phyloP scores from a whole-genome alignment of 1,140 invertebrate genomes.

The Aphaenogaster floridana region DNA sequence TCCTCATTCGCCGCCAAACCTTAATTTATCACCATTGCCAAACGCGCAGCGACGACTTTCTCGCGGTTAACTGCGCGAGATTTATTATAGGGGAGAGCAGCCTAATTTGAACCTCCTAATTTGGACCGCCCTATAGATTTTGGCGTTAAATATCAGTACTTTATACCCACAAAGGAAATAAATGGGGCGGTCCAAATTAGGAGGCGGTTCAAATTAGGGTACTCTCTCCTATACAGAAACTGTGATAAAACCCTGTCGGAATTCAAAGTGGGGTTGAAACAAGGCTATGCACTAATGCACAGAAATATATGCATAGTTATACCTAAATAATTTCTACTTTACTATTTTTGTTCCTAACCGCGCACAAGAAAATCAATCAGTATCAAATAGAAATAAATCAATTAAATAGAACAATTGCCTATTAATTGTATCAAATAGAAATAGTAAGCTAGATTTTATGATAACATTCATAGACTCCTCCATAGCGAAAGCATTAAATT shows the following conservation, averaged over 20 bases:
- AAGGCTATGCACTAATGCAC: neutral
- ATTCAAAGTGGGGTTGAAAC: neutral
- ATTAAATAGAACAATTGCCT: too few species aligned
- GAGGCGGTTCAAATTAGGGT: too few species aligned
- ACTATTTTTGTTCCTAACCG: neutral
- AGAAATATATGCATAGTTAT: neutral
- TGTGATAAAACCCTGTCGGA: neutral
- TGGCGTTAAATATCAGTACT: too few species aligned
- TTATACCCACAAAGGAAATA: too few species aligned
- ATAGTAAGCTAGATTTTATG: neutral
- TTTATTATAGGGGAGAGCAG: neutral
- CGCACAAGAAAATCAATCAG: neutral
- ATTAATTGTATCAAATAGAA: neutral
- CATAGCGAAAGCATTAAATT: neutral
- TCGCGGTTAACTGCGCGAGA: conserved; percentile 60
- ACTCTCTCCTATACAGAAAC: too few species aligned
- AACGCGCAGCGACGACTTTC: conserved; percentile 60
- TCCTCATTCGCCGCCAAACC: conserved; percentile 25
- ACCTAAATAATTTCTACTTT: neutral
- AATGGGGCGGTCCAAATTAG: too few species aligned
- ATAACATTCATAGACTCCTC: neutral
- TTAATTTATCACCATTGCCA: conserved; percentile 65
- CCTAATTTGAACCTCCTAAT: too few species aligned
- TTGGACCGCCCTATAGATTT: too few species aligned
- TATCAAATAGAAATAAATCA: neutral